Evolutionary conservation across 2,797 vertebrate species (phyloP).

Genomic region (Petrocephalus schoutedeni): DNA sequence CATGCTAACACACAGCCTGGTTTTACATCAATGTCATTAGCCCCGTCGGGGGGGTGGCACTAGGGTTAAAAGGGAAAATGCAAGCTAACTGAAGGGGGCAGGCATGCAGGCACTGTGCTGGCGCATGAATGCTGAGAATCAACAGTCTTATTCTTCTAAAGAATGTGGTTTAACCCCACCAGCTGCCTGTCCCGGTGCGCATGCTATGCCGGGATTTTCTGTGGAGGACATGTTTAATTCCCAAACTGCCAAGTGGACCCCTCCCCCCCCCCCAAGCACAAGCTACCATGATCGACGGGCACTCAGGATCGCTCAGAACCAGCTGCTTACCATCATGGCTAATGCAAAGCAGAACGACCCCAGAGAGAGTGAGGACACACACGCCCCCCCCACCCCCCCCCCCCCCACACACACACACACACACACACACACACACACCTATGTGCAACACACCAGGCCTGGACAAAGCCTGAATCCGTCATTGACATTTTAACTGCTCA

Average conservation of each 20-base stretch:
- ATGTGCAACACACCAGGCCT: neutral
- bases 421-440: too few relatives aligned
- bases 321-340: conserved; percentile 20
- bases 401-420: too few relatives aligned
- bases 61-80: neutral
- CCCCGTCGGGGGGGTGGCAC: neutral
- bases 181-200: neutral
- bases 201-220: neutral
- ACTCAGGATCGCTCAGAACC: neutral
- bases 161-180: conserved; percentile 4
- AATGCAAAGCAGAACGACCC: neutral
- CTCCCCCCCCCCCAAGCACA: neutral
- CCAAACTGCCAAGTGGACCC: neutral
- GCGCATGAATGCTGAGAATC: neutral
- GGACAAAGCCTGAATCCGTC: neutral
- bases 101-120: neutral
- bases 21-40: conserved; percentile 2
- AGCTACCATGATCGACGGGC: neutral
- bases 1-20: neutral
- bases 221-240: neutral
- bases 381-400: neutral
- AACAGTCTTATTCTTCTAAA: neutral
- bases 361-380: neutral
- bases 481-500: neutral
- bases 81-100: neutral